Base-by-base conservation (phyloP, 2,888 invertebrate species). In the Phyllotreta cruciferae region DNA sequence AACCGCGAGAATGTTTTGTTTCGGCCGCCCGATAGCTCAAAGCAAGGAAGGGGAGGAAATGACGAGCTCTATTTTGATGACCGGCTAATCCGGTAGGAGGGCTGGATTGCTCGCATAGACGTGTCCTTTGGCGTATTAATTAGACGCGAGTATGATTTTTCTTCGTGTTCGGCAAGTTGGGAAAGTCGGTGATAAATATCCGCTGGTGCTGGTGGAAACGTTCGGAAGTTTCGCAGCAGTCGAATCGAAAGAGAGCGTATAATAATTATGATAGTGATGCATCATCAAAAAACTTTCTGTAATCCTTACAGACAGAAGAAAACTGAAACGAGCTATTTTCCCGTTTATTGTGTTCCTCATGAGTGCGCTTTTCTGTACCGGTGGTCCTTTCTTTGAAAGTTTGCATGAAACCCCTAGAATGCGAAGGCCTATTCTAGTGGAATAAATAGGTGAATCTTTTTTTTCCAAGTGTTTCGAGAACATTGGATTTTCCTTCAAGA, bases 381-480 rank as follows among this genome's bases (percentile, higher is more conserved):
- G 67, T 69, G 66, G 62, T 64, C 64, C 66, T 60, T 60, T 50
- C 63, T 65, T 69, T 67, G 66, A 70, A 72, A 72, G 68, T 71
- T 72, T 71, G 68, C 72, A 70, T 71, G 72, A 71, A 71, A 72
- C 71, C 69, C 68, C 70, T 68, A 70, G 66, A 67, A 66, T 63
- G 71, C 67, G 63, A 67, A 67, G 68, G 69, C 56, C 68, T 71
- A 69, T 69, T 69, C 71, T 70, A 70, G 63, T 64, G 72, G 70
- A 72, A 72, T 72, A 72, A 72, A 72, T 71, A 71, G 71, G 69
- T 70, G 65, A 69, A 70, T 72, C 70, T 70, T 67, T 70, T 70
- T 71, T 66, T 64, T 62, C 37, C 44, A 11, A 35, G 49, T 39
- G 49, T 57, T 49, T 37, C 38, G 34, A 57, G 57, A 49, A 49